Base-by-base conservation (phyloP, 2,888 invertebrate species). In the Mesochorus sp. region DNA sequence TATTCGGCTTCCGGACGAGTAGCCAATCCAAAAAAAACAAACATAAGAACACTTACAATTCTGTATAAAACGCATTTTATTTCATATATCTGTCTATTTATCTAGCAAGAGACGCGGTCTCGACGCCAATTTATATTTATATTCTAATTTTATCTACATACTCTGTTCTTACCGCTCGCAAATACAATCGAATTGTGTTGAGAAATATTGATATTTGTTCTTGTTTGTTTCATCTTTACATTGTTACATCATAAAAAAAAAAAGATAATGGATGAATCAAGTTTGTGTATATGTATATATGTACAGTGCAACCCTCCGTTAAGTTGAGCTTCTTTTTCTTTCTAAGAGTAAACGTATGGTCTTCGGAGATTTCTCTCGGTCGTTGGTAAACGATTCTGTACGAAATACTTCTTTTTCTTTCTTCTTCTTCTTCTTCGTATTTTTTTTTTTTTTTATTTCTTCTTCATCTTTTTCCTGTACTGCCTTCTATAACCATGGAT, bases 31-130 rank as follows among this genome's bases (percentile, higher is more conserved):
- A 49, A 49, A 34, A 3, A 6, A 24, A 49, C 26, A n/a, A 34
- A 28, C 4, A 19, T 53, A 61, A 6, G 28, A 17, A 24, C 39
- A 44, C 2, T 62, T 3, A 19, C 10, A 26, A 53, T 62, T 72
- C 51, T 26, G 59, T 71, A 71, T 51, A 76, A 76, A 76, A 71
- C 59, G 55, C 57, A 53, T 71, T 59, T 10, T 66, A 55, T 24
- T 47, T 55, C 31, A 75, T 42, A 55, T 55, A 51, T 59, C 28
- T 24, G n/a, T 28, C 3, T 26, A 17, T 44, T 17, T 19, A 44
- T 19, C n/a, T n/a, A n/a, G n/a, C n/a, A n/a, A n/a, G n/a, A n/a
- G n/a, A n/a, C n/a, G n/a, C n/a, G n/a, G n/a, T n/a, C n/a, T n/a
- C n/a, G n/a, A n/a, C n/a, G n/a, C n/a, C n/a, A n/a, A 66, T 44